A percentile compares a stretch with the other conserved stretches of the same genome.
Conservation (phyloP, 2,888 invertebrate species). For the Leptopilina myrica region DNA sequence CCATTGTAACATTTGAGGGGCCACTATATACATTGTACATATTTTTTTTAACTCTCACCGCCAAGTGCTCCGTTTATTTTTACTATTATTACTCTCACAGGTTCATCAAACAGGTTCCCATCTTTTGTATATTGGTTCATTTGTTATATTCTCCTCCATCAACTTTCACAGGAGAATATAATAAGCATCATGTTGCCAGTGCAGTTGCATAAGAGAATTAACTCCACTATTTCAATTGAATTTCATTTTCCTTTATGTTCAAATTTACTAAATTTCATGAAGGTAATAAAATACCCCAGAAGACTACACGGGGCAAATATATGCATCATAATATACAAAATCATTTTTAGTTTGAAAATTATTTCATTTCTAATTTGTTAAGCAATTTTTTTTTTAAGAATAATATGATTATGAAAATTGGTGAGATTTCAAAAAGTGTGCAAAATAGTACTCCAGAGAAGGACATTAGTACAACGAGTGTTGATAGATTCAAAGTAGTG, state of each 20-base stretch:
- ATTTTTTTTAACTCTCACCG: conserved; percentile 48
- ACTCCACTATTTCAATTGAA: not conserved
- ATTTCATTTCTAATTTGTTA: too few relatives aligned
- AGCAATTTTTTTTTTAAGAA: not conserved
- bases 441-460: not conserved
- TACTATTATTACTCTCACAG: conserved; percentile 63
- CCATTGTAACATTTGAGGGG: conserved; percentile 61
- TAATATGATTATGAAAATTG: not conserved
- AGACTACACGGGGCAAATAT: too few relatives aligned
- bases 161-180: conserved; percentile 4
- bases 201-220: not conserved
- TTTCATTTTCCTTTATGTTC: not conserved
- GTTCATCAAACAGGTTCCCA: conserved; percentile 65
- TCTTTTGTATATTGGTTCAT: conserved; percentile 16
- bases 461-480: not conserved
- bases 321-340: too few relatives aligned
- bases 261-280: not conserved
- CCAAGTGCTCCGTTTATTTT: conserved; percentile 60
- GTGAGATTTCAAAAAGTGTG: not conserved
- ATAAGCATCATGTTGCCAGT: not conserved
- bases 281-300: not conserved
- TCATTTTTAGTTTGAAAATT: too few relatives aligned
- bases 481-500: not conserved
- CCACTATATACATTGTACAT: conserved; percentile 44
- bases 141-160: conserved; percentile 39